Conservation (phyloP, 1,140 invertebrate genomes). For the Nephila pilipes region DNA sequence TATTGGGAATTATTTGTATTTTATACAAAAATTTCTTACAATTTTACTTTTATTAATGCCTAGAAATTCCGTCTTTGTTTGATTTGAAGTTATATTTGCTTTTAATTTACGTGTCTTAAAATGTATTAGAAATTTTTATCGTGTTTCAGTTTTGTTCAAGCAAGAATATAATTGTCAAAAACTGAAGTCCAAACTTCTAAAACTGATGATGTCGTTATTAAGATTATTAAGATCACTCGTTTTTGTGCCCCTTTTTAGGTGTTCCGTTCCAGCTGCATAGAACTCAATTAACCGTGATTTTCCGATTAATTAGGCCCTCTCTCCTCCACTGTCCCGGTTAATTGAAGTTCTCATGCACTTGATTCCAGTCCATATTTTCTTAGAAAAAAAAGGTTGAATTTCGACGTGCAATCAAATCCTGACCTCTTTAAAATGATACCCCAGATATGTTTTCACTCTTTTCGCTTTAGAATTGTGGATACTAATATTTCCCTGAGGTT, state of each 20-base stretch:
- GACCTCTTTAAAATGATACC: conserved; percentile 15
- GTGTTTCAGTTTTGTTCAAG: background rate
- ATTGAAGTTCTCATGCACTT: conserved; percentile 32
- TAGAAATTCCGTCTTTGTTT: too few species aligned
- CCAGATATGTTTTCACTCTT: background rate
- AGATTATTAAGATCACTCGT: background rate
- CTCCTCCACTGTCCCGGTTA: background rate
- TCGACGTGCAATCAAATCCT: background rate
- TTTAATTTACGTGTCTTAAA: too few species aligned
- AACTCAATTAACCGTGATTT: conserved; percentile 30
- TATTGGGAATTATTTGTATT: too few species aligned
- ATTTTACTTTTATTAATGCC: too few species aligned
- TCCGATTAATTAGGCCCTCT: conserved; percentile 12
- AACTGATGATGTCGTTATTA: background rate
- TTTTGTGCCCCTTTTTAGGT: background rate
- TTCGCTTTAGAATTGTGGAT: background rate
- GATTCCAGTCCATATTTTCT: conserved; percentile 14
- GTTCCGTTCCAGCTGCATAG: background rate
- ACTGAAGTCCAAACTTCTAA: background rate
- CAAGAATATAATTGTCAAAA: too few species aligned
- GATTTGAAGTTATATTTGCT: too few species aligned
- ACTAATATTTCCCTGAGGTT: background rate
- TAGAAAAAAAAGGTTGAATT: background rate
- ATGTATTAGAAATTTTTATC: background rate
- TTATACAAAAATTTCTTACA: too few species aligned